Evolutionary conservation across 2,888 invertebrate genomes (phyloP).

Genomic region (Euclidia mi): DNA sequence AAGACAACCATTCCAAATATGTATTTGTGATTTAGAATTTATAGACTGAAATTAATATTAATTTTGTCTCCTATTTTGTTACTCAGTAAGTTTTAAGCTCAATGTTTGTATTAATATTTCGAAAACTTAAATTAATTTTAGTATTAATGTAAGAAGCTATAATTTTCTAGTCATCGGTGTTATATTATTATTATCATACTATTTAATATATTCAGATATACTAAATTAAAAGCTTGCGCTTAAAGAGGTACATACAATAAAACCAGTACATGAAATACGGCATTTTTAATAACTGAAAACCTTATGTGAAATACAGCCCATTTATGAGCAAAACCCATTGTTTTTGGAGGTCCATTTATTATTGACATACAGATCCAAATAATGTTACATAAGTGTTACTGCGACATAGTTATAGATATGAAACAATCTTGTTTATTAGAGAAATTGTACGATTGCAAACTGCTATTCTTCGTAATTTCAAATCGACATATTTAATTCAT

Average conservation of each 20-base stretch:
- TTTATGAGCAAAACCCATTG: slow-evolving; percentile 45
- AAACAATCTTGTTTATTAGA: no score
- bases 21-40: slow-evolving; percentile 21
- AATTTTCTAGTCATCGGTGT: slow-evolving; percentile 63
- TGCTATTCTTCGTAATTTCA: slow-evolving; percentile 32
- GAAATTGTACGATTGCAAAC: no score
- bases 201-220: slow-evolving; percentile 28
- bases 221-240: slow-evolving; percentile 52
- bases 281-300: slow-evolving; percentile 43
- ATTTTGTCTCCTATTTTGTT: slow-evolving; percentile 24
- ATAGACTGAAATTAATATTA: slow-evolving; percentile 38
- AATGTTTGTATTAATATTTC: slow-evolving; percentile 24
- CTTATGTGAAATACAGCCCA: slow-evolving; percentile 27
- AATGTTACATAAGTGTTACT: no score
- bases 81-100: slow-evolving; percentile 23
- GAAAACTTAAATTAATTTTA: slow-evolving; percentile 16
- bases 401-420: no score
- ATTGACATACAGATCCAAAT: not conserved
- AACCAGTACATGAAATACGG: slow-evolving; percentile 40
- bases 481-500: slow-evolving; percentile 19
- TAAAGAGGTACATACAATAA: slow-evolving; percentile 42
- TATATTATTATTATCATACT: slow-evolving; percentile 25
- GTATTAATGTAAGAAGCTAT: slow-evolving; percentile 31
- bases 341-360: slow-evolving; percentile 3
- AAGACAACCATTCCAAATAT: slow-evolving; percentile 8